Conservation (phyloP, 1,140 invertebrate genomes). For the Ditylenchus dipsaci region DNA sequence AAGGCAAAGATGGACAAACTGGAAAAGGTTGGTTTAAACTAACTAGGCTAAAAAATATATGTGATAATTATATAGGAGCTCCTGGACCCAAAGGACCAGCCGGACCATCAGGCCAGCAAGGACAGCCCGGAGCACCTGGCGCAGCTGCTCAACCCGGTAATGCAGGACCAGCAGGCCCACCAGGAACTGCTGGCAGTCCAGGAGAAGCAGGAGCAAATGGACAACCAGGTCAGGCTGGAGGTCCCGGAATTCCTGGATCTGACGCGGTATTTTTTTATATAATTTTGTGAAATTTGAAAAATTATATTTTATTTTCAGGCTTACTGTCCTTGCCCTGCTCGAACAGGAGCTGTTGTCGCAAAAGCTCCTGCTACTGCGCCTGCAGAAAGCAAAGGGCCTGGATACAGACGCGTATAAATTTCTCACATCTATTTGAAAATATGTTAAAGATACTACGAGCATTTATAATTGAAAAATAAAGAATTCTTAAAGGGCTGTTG, state of each 20-base stretch:
- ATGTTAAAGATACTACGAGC: too few species aligned
- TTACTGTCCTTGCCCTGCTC: too few species aligned
- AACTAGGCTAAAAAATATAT: background rate
- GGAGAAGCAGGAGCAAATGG: slow-evolving; percentile 9
- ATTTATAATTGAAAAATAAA: too few species aligned
- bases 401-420: too few species aligned
- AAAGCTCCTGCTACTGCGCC: too few species aligned
- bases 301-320: too few species aligned
- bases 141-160: background rate
- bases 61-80: background rate
- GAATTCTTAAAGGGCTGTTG: too few species aligned
- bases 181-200: background rate
- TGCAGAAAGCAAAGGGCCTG: too few species aligned
- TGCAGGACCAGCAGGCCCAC: slow-evolving; percentile 3
- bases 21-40: background rate
- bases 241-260: slow-evolving; percentile 3
- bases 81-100: background rate
- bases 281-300: too few species aligned
- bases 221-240: background rate
- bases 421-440: too few species aligned
- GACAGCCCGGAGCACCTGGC: background rate
- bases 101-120: background rate
- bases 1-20: background rate
- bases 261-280: too few species aligned
- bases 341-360: too few species aligned